A percentile compares a stretch with the other conserved stretches of the same genome.
Evolutionary conservation across 2,113 vertebrate species (phyloP).

Genomic region (Typhlomys cinereus): DNA sequence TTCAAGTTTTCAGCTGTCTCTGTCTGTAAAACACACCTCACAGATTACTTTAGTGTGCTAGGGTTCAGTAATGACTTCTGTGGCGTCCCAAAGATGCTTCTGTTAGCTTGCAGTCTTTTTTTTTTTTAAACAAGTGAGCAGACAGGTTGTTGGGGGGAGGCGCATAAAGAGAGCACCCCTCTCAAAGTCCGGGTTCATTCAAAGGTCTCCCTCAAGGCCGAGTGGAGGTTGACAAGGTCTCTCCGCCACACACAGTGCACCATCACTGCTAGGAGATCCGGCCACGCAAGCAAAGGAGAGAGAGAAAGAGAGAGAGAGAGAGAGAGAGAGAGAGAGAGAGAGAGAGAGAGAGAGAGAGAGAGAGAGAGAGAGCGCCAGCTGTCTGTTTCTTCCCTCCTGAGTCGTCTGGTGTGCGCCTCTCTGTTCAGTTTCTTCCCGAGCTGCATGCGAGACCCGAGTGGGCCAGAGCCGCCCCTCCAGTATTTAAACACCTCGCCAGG

Average conservation of each 20-base stretch:
- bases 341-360: too few relatives aligned
- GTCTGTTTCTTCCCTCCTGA: conserved; percentile 74
- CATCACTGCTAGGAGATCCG: conserved; percentile 75
- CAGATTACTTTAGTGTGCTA: conserved; percentile 71
- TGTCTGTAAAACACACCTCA: conserved; percentile 76
- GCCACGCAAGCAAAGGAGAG: conserved; percentile 78
- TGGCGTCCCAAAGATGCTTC: conserved; percentile 81
- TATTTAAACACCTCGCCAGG: conserved; percentile 98
- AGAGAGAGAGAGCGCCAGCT: too few relatives aligned
- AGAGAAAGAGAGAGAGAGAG: too few relatives aligned
- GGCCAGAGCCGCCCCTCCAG: conserved; percentile 91
- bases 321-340: too few relatives aligned
- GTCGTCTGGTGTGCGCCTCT: conserved; percentile 73
- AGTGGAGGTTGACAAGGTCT: conserved; percentile 63
- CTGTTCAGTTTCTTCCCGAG: conserved; percentile 84
- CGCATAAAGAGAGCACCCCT: conserved; percentile 62
- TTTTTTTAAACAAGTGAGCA: conserved; percentile 70
- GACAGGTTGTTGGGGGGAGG: conserved; percentile 70
- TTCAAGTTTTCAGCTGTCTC: conserved; percentile 83
- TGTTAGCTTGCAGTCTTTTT: conserved; percentile 73
- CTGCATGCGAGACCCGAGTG: conserved; percentile 89
- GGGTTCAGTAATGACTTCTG: conserved; percentile 77
- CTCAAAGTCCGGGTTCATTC: conserved; percentile 78
- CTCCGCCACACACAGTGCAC: conserved; percentile 68
- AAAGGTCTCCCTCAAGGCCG: conserved; percentile 70